Conservation (phyloP, 2,797 vertebrate species). For the Centroberyx gerrardi region DNA sequence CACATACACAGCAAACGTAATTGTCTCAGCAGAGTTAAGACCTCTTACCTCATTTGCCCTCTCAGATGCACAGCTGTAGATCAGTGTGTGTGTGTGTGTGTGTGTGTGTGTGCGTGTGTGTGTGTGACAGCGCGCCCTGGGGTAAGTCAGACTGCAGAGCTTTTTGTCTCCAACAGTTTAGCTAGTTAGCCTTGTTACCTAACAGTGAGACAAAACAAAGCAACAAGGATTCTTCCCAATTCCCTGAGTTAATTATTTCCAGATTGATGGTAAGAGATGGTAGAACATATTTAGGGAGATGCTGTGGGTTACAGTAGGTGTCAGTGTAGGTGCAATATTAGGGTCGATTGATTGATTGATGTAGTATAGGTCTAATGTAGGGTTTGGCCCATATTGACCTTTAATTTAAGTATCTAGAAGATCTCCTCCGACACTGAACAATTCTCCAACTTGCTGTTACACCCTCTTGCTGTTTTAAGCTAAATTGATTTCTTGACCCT, state of each 20-base stretch:
- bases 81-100: neutral
- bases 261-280: neutral
- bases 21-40: conserved; percentile 38
- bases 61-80: conserved; percentile 50
- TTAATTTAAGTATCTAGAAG: no score
- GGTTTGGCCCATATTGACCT: no score
- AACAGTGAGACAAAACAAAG: neutral
- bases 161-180: conserved; percentile 14
- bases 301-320: no score
- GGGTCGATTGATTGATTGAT: no score
- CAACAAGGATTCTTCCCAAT: neutral
- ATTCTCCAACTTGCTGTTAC: no score
- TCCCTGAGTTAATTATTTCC: conserved; percentile 23
- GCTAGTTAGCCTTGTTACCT: conserved; percentile 10
- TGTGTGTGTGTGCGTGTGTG: conserved; percentile 21
- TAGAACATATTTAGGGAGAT: neutral
- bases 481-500: no score
- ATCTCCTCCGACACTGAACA: no score
- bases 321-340: no score
- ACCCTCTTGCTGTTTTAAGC: no score
- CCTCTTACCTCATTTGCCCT: conserved; percentile 56
- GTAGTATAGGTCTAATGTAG: no score
- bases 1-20: neutral
- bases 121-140: neutral
- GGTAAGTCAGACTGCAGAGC: conserved; percentile 14